Base-by-base conservation (phyloP, 2,113 vertebrate species). In the Calidris pugnax region DNA sequence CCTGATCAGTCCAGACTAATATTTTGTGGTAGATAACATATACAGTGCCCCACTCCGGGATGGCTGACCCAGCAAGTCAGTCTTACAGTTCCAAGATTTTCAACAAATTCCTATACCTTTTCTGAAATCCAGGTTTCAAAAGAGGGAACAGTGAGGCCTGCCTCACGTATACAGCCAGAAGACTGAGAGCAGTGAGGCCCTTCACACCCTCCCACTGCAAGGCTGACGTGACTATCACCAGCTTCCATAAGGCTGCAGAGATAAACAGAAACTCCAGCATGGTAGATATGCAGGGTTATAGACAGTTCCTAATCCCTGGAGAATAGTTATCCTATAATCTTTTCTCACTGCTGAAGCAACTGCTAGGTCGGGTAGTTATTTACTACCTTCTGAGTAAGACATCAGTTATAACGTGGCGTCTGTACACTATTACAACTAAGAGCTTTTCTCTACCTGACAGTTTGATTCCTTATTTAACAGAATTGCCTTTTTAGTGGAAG, bases 1-100 rank as follows among this genome's bases (percentile, higher is more conserved):
- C 8, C 41, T 43, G 4, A 48, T 39, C 30, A 33, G 19, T 30
- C 19, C 22, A 48, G 39, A 66, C 12, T 28, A 55, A 16, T 60
- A 33, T 62, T 62, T 93, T 85, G 32, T 8, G 35, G 60, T 7
- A 51, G 11, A 55, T 32, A 21, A 24, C 8, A 20, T 55, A 32
- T 9, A 41, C 14, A 39, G 16, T 0, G 1, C 23, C 10, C 9
- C 5, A 8, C 7, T n/a, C 45, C 2, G 41, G 56, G 68, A 17
- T 80, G 30, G 26, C n/a, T 60, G 57, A 72, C 18, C 23, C 59
- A 45, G 14, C 20, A 67, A 28, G 33, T 87, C 47, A 78, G n/a
- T 62, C 27, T 67, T 71, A 45, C 8, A 35, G 22, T 27, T 48
- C 32, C 15, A 22, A 48, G 21, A 11, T 48, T 41, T 55, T 10